A percentile compares a stretch with the other conserved stretches of the same genome.
phyloP scores from a whole-genome alignment of 2,797 vertebrate genomes.

The Galago senegalensis region DNA sequence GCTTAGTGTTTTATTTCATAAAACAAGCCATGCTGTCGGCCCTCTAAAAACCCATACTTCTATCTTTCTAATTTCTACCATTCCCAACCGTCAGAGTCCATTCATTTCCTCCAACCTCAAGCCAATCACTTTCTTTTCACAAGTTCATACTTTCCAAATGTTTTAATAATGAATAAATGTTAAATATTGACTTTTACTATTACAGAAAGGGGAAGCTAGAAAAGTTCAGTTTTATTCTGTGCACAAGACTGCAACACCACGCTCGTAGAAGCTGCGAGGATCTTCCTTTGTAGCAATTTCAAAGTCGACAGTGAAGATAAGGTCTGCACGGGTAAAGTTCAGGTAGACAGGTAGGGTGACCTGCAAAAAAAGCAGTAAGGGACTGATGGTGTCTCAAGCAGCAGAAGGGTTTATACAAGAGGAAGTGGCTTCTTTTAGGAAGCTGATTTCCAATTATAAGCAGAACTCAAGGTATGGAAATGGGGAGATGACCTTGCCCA shows the following conservation, averaged over 20 bases:
- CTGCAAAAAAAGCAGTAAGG: slow-evolving; percentile 84
- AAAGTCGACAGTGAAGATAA: slow-evolving; percentile 99
- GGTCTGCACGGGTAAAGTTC: slow-evolving; percentile 98
- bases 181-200: neutral
- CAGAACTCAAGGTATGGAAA: neutral
- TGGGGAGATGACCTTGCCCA: too few relatives aligned
- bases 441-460: neutral
- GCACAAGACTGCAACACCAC: slow-evolving; percentile 97
- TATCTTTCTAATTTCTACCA: neutral
- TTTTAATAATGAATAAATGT: neutral
- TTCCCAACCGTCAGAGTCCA: accelerated
- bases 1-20: slow-evolving; percentile 87
- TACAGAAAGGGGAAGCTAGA: neutral
- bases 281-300: slow-evolving; percentile 99
- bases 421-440: accelerated
- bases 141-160: neutral
- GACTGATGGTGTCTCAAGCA: too few relatives aligned
- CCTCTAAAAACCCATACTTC: neutral
- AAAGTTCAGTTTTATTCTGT: slow-evolving; percentile 91
- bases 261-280: slow-evolving; percentile 98
- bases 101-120: neutral
- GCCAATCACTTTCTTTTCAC: neutral
- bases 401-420: too few relatives aligned
- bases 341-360: slow-evolving; percentile 99
- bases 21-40: slow-evolving; percentile 55